Percentiles rank a stretch among this genome's conserved stretches.
Conservation (phyloP, 2,888 invertebrate genomes). For the Euproctis similis region DNA sequence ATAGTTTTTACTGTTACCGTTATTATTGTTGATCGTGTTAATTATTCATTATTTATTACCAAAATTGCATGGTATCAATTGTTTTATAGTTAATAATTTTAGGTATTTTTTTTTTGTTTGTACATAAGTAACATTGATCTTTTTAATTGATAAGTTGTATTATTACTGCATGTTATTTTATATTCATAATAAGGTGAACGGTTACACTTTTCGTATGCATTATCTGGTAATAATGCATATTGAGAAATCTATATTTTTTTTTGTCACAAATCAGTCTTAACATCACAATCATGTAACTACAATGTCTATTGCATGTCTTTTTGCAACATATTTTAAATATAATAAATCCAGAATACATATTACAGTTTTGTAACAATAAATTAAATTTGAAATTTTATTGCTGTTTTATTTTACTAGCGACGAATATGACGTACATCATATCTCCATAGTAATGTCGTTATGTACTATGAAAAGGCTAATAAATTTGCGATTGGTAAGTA, state of each 20-base stretch:
- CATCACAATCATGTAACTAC: constrained; percentile 62
- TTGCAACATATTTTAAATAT: constrained; percentile 29
- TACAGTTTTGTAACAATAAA: constrained; percentile 43
- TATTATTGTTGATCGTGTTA: constrained; percentile 64
- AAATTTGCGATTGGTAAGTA: no score
- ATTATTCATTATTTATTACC: constrained; percentile 65
- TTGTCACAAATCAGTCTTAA: constrained; percentile 45
- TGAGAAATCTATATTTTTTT: constrained; percentile 51
- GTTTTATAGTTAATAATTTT: constrained; percentile 42
- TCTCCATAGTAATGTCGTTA: no score
- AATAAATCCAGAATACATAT: constrained; percentile 36
- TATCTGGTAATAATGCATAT: constrained; percentile 64
- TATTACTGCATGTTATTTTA: constrained; percentile 55
- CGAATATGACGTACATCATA: no score
- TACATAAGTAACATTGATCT: constrained; percentile 55
- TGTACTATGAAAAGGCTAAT: no score
- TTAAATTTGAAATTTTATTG: constrained; percentile 17
- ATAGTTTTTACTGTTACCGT: constrained; percentile 61
- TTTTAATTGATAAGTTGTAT: constrained; percentile 36
- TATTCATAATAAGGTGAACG: constrained; percentile 45
- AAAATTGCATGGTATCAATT: constrained; percentile 42
- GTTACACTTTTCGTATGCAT: constrained; percentile 57
- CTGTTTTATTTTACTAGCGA: constrained; percentile 1
- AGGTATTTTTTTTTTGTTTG: constrained; percentile 50
- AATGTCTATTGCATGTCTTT: constrained; percentile 17